Conservation (phyloP, 1,140 invertebrate species). For the Bombus affinis region DNA sequence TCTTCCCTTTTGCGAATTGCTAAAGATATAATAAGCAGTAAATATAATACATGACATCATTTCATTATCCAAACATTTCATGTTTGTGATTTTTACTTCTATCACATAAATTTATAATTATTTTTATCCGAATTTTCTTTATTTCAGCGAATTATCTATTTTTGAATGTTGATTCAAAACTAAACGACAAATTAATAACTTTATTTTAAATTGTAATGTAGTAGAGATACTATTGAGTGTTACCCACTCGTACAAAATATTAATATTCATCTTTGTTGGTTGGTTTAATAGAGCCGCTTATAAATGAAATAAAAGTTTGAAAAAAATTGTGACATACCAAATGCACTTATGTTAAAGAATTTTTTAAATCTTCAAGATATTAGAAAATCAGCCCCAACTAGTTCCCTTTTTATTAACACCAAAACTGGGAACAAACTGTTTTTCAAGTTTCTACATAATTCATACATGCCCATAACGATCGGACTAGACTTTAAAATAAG, state of each 20-base stretch:
- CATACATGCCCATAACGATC: not conserved
- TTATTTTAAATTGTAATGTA: not conserved
- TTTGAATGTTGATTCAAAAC: not conserved
- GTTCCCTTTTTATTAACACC: not conserved
- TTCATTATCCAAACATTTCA: not conserved
- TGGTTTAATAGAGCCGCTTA: not conserved
- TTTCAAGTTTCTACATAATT: not conserved
- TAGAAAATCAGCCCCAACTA: not conserved
- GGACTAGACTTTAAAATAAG: not conserved
- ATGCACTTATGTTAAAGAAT: too few relatives aligned
- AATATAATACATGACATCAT: not conserved
- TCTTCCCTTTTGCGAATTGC: constrained; percentile 76
- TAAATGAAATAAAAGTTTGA: not conserved
- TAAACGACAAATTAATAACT: not conserved
- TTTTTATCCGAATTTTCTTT: not conserved
- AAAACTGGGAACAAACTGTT: not conserved
- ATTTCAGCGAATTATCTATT: not conserved
- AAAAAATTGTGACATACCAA: not conserved
- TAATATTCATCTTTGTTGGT: not conserved
- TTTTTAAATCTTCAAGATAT: not conserved
- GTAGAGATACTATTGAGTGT: not conserved
- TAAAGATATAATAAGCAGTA: constrained; percentile 34
- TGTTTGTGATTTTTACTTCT: not conserved
- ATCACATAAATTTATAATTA: not conserved
- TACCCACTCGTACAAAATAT: too few relatives aligned